A percentile compares a stretch with the other conserved stretches of the same genome.
Evolutionary conservation across 2,797 vertebrate species (phyloP).

Genomic region (Ficedula albicollis): DNA sequence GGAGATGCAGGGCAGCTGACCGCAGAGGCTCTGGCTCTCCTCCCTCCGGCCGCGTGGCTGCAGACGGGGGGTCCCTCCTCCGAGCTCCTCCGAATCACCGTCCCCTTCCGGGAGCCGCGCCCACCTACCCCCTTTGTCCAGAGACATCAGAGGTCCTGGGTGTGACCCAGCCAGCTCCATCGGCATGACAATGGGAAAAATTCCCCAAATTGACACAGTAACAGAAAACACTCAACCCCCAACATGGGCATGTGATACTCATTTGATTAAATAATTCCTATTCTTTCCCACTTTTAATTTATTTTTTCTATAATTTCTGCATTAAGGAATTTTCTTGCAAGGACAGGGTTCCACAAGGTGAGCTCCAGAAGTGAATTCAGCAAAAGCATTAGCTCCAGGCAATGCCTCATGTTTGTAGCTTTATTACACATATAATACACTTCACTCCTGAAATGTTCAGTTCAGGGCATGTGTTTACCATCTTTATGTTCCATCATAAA

Average conservation of each 20-base stretch:
- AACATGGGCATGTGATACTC: background rate
- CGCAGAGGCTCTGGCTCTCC: no score
- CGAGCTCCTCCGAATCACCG: no score
- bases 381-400: background rate
- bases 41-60: no score
- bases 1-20: no score
- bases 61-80: no score
- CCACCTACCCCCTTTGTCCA: no score
- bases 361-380: background rate
- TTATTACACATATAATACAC: background rate
- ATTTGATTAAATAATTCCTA: background rate
- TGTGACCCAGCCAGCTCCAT: no score
- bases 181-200: no score
- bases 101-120: no score
- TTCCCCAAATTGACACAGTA: no score
- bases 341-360: background rate
- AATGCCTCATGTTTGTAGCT: background rate
- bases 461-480: background rate
- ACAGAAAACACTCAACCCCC: no score
- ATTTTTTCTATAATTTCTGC: background rate
- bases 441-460: background rate
- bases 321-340: background rate
- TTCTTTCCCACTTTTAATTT: background rate
- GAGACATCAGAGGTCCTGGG: no score
- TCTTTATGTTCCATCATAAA: constrained; percentile 46